Evolutionary conservation across 2,888 invertebrate species (phyloP).

Genomic region (Torymus auratus): DNA sequence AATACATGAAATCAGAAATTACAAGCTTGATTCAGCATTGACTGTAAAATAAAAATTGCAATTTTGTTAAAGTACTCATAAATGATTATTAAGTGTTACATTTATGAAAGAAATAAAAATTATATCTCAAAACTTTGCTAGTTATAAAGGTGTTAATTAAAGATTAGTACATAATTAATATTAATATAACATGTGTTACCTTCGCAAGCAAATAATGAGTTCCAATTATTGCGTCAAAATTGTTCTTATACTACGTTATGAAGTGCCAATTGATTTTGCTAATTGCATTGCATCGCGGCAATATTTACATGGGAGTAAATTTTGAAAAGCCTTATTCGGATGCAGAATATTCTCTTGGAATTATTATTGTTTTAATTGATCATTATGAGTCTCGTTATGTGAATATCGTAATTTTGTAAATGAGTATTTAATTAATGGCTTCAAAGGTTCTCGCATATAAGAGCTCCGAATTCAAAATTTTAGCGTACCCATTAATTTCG

Average conservation of each 20-base stretch:
- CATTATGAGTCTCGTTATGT: slow-evolving; percentile 20
- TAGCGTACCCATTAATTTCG: background rate
- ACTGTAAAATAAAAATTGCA: no score
- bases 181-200: background rate
- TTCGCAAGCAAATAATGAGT: background rate
- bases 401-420: slow-evolving; percentile 30
- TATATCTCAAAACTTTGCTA: no score
- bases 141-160: no score
- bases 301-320: slow-evolving; percentile 20
- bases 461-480: slow-evolving; percentile 1
- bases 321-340: slow-evolving; percentile 25
- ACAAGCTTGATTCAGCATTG: no score
- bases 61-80: no score
- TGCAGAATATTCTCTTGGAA: slow-evolving; percentile 22
- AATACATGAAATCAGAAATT: no score
- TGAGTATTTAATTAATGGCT: slow-evolving; percentile 32
- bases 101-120: no score
- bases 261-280: slow-evolving; percentile 17
- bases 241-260: background rate
- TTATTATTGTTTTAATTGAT: slow-evolving; percentile 44
- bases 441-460: slow-evolving; percentile 1
- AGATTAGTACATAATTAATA: background rate
- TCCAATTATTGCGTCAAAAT: slow-evolving; percentile 6
- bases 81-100: no score
- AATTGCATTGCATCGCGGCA: slow-evolving; percentile 17